Percentiles rank a stretch among this genome's conserved stretches.
These are phyloP conservation scores for Mobula birostris DNA, from an alignment of 2,113 vertebrate genomes.

Conservation along the genomic window DNA sequence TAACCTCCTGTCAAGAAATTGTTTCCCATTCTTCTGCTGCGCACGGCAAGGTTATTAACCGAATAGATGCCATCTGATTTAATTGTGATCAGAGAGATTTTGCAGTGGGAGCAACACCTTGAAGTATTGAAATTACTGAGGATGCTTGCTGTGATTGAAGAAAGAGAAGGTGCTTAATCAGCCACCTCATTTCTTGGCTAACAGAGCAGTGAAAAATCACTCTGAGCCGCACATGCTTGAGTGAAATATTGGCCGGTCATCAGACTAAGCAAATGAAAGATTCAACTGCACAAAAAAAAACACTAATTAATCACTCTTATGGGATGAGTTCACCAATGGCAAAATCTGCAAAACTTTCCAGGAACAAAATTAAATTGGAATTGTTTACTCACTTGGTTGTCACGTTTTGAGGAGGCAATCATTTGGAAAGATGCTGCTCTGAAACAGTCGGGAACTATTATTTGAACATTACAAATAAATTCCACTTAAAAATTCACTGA, in stretches of 20 bases:
- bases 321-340: background rate
- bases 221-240: background rate
- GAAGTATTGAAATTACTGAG: background rate
- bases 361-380: background rate
- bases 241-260: constrained; percentile 1
- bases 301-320: background rate
- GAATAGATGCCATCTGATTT: background rate
- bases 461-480: background rate
- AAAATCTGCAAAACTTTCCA: background rate
- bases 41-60: background rate
- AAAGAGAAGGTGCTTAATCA: constrained; percentile 1
- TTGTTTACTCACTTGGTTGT: background rate
- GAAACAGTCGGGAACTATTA: background rate
- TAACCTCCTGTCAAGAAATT: background rate
- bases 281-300: background rate
- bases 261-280: background rate
- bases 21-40: background rate
- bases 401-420: background rate
- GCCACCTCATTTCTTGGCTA: background rate
- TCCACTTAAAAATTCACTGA: background rate
- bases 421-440: background rate
- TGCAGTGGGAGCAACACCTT: background rate
- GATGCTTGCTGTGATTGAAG: background rate
- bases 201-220: background rate
- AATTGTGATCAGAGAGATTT: background rate